Evolutionary conservation across 2,888 invertebrate genomes (phyloP), one percentile per base, ranked within the genome.

Genomic region (Molorchus minor): DNA sequence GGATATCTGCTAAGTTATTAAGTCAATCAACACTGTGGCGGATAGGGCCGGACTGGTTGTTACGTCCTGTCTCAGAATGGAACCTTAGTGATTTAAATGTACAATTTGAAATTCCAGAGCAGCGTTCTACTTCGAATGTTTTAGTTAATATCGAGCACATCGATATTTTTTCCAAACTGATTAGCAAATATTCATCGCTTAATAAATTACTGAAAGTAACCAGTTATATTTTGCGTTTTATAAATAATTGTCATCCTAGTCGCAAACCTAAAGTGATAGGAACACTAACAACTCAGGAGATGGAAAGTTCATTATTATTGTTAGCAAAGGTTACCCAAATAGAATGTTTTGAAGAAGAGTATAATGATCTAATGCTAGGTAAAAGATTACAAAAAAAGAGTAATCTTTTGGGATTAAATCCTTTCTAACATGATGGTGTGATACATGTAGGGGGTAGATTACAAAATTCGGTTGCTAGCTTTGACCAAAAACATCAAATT

Each of bases 311-410:
- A 29, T 44, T 44, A 44, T 25, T 44, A 21, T 44, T 25, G 8
- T 12, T 21, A 13, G 25, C 25, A 25, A 44, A 25, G 44, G 44
- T 44, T 1, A 15, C 25, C 4, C 44, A 44, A 44, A 44, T 44
- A 12, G 44, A 44, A 13, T 25, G 44, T 21, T 44, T 44, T 25
- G 25, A 21, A 25, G 25, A 44, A 13, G 44, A 44, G 12, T 44
- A 44, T 44, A 44, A 44, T 44, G 44, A 21, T 44, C 12, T 44
- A n/a, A 15, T 44, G 29, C 44, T n/a, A 33, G 33, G 12, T 33
- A 25, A 25, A 25, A 8, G 4, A 25, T 25, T 25, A 43, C n/a
- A 43, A 13, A 43, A 43, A 43, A 5, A 13, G 2, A 43, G 43
- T 25, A 20, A 43, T 25, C 25, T 25, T 21, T 13, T 43, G 15